A percentile compares a stretch with the other conserved stretches of the same genome.
These are phyloP conservation scores for Malacoraja senta DNA, from an alignment of 2,797 vertebrate species.

Conservation along the genomic window DNA sequence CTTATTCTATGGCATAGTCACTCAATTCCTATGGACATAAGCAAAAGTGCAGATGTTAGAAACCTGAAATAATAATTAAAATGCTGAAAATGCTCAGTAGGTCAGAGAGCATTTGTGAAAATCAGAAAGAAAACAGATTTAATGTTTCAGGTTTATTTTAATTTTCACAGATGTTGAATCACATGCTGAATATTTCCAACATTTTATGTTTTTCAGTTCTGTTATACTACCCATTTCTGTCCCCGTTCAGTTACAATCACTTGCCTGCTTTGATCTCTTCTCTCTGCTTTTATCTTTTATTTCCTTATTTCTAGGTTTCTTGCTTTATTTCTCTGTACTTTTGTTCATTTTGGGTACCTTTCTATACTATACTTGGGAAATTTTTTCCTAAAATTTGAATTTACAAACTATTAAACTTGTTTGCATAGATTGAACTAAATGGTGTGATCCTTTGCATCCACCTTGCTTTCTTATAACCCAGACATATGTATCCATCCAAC, in stretches of 20 bases:
- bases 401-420: background rate
- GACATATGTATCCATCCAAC: background rate
- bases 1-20: background rate
- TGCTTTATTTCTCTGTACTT: background rate
- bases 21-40: background rate
- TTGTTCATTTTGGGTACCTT: background rate
- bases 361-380: background rate
- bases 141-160: too few species aligned
- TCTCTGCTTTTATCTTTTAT: slow-evolving; percentile 46
- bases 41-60: too few species aligned
- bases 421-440: background rate
- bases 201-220: too few species aligned
- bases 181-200: too few species aligned
- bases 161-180: too few species aligned
- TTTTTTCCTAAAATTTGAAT: background rate
- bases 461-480: background rate
- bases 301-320: slow-evolving; percentile 41
- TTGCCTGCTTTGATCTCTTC: background rate
- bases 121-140: too few species aligned
- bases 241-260: background rate
- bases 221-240: too few species aligned
- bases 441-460: background rate
- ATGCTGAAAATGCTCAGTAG: too few species aligned
- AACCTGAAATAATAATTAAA: too few species aligned
- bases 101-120: too few species aligned